Percentiles rank a stretch among this genome's conserved stretches.
Evolutionary conservation across 2,888 invertebrate species (phyloP).

Genomic region (Tipula confusa): DNA sequence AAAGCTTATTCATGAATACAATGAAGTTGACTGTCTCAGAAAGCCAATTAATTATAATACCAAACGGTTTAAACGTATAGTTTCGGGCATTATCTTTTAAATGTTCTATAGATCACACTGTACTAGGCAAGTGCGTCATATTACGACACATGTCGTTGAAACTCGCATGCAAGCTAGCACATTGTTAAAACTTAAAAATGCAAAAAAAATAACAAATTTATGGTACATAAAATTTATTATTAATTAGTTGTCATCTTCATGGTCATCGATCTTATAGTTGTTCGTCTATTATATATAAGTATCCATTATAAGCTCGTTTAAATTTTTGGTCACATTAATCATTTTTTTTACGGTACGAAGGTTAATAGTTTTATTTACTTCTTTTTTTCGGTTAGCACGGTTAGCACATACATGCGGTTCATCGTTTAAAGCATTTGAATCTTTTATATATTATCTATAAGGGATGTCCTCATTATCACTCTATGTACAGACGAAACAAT

Average conservation of each 20-base stretch:
- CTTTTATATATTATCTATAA: not conserved
- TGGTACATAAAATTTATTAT: not conserved
- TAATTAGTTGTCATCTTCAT: not conserved
- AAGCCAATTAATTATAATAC: too few relatives aligned
- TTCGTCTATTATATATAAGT: too few relatives aligned
- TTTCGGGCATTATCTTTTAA: too few relatives aligned
- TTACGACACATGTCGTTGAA: not conserved
- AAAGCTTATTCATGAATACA: too few relatives aligned
- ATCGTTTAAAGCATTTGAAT: not conserved
- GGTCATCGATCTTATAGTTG: not conserved
- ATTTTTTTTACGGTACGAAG: not conserved
- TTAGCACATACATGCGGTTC: not conserved
- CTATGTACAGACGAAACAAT: not conserved
- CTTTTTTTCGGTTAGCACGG: not conserved
- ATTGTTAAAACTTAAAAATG: too few relatives aligned
- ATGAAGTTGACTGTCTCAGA: too few relatives aligned
- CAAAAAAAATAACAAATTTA: too few relatives aligned
- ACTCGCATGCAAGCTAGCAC: not conserved
- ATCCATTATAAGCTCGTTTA: not conserved
- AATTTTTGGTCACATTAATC: not conserved
- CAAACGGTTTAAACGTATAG: too few relatives aligned
- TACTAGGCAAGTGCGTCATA: not conserved
- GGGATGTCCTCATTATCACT: not conserved
- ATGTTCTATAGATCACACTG: too few relatives aligned
- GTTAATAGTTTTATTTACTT: not conserved